phyloP scores from a whole-genome alignment of 1,140 invertebrate species.

The Bursaphelenchus mucronatus region DNA sequence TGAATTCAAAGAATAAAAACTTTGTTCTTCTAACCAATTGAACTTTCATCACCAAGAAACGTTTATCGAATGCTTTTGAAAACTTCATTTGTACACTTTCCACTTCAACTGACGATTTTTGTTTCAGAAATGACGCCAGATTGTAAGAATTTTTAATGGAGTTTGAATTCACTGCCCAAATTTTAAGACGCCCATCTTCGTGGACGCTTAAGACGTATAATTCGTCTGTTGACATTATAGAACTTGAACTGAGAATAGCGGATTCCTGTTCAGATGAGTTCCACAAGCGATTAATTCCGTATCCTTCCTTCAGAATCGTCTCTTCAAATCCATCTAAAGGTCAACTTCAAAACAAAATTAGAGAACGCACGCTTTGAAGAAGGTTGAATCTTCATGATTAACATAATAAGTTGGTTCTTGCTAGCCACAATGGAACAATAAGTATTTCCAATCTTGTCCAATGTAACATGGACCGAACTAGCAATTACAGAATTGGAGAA shows the following conservation, averaged over 20 bases:
- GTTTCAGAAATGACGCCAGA: background rate
- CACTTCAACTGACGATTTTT: conserved; percentile 1
- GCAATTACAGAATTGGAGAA: conserved; percentile 1
- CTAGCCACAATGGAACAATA: background rate
- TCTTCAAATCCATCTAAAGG: background rate
- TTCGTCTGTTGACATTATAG: background rate
- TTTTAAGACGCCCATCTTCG: conserved; percentile 1
- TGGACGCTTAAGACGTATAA: conserved; percentile 12
- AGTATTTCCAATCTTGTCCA: conserved; percentile 12
- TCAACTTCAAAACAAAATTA: background rate
- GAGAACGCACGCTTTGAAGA: background rate
- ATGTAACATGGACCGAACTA: background rate
- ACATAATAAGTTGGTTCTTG: conserved; percentile 4
- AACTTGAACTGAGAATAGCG: background rate
- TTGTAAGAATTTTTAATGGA: background rate
- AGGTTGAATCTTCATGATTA: too few relatives aligned
- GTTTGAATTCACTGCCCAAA: conserved; percentile 10
- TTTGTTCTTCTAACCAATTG: conserved; percentile 9
- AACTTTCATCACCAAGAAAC: conserved; percentile 10
- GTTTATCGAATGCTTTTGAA: background rate
- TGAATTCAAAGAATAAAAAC: conserved; percentile 3
- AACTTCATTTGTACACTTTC: conserved; percentile 3
- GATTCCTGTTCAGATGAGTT: background rate
- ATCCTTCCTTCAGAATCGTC: conserved; percentile 12
- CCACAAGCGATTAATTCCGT: conserved; percentile 6